Conservation (phyloP, 2,113 vertebrate species). For the Fulica atra region DNA sequence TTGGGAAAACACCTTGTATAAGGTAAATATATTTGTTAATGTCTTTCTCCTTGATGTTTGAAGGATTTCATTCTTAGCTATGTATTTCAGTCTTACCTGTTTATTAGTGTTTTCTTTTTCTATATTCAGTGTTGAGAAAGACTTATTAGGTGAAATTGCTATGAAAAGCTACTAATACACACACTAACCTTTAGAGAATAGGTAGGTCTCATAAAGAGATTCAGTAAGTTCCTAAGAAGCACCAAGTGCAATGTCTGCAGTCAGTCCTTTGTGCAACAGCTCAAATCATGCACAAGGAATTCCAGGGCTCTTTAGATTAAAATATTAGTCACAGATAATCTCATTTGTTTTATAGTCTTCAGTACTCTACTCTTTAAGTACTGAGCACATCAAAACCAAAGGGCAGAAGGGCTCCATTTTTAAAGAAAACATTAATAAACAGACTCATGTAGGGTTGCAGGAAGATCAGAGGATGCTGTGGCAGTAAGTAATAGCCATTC, state of each 20-base stretch:
- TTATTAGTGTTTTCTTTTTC: neutral
- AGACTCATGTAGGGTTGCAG: neutral
- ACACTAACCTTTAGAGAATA: neutral
- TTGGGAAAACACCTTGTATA: neutral
- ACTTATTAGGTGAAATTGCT: neutral
- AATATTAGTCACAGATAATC: neutral
- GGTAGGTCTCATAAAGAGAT: neutral
- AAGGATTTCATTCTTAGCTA: neutral
- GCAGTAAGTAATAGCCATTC: conserved; percentile 12
- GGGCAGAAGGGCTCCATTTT: neutral
- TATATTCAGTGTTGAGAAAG: neutral
- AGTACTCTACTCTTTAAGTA: neutral
- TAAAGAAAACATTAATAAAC: conserved; percentile 26
- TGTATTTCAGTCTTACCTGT: neutral
- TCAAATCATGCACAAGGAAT: neutral
- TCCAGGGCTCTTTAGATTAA: neutral
- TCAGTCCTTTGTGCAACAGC: neutral
- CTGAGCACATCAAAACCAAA: neutral
- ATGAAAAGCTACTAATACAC: neutral
- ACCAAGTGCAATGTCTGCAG: neutral
- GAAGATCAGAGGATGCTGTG: conserved; percentile 14
- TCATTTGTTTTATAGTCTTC: neutral
- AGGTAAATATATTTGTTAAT: neutral
- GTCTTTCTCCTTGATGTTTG: neutral
- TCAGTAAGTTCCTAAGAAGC: neutral